Base-by-base conservation (phyloP, 1,140 invertebrate species). In the Andricus grossulariae region DNA sequence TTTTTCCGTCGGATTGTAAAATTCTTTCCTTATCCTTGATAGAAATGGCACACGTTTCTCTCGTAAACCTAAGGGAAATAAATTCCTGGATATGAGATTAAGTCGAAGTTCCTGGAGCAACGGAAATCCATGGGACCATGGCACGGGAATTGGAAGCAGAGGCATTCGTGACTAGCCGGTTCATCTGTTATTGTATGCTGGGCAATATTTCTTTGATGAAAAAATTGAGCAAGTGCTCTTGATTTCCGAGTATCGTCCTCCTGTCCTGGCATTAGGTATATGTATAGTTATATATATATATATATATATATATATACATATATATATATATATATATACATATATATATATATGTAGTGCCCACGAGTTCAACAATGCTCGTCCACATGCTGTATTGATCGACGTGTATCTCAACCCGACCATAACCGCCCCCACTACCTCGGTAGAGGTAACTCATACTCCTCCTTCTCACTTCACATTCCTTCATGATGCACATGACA, bases 331-430 rank as follows among this genome's bases (percentile, higher is more conserved):
- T 45, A 45, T 1, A 7, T 32, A 32, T 32, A 32, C 3, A 5
- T 32, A 32, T 3, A 32, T 32, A 5, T 32, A 32, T 32, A 5
- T 32, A 21, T 57, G 11, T 57, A 32, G 55, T 57, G 55, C 19
- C 55, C 55, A 57, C 54, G 39, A 79, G 73, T 72, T 76, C 52
- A 75, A 79, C 71, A 79, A 76, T 79, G 74, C 70, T 76, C 74
- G 39, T 79, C 70, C 60, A 57, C 54, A 74, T 74, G 12, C 52
- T 21, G 66, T 79, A 79, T 79, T 79, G 77, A 79, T 79, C 73
- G 77, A 77, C 71, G 75, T 75, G 50, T 72, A 77, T 45, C 71
- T 55, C 73, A 54, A 74, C 73, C 19, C 55, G 54, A 72, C 71
- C 70, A 72, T 45, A 71, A 52, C 54, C 18, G 71, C 10, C 39